Conservation (phyloP, 2,797 vertebrate genomes). For the Typhlichthys subterraneus region DNA sequence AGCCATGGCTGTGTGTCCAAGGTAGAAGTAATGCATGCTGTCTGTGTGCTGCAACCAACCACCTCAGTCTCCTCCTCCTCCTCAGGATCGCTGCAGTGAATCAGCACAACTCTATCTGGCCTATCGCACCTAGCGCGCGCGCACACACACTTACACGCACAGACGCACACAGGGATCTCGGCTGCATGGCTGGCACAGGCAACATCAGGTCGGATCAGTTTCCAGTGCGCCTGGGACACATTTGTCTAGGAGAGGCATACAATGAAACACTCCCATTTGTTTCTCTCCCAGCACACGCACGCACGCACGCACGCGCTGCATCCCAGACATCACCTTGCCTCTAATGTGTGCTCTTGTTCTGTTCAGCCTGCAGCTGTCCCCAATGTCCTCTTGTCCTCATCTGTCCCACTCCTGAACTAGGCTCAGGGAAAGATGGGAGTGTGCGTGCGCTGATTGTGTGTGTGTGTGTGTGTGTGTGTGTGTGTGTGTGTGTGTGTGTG, state of each 20-base stretch:
- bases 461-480: conserved; percentile 10
- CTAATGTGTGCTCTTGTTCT: background rate
- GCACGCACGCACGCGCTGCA: conserved; percentile 13
- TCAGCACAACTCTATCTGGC: conserved; percentile 62
- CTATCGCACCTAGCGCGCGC: conserved; percentile 21
- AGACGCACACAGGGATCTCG: conserved; percentile 22
- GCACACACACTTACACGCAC: conserved; percentile 13
- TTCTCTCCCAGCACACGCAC: background rate
- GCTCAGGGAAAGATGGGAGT: conserved; percentile 7
- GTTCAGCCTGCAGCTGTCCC: conserved; percentile 10
- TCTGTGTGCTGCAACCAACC: conserved; percentile 37
- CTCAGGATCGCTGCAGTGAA: conserved; percentile 68
- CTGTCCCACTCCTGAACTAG: conserved; percentile 16
- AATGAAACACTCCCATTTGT: background rate
- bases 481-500: conserved; percentile 1
- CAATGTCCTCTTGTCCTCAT: conserved; percentile 24
- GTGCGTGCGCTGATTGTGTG: conserved; percentile 2
- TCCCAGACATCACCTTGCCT: conserved; percentile 20
- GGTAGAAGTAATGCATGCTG: conserved; percentile 38
- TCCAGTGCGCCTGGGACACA: conserved; percentile 3
- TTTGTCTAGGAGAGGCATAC: background rate
- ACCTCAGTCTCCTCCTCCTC: conserved; percentile 43
- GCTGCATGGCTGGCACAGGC: conserved; percentile 21
- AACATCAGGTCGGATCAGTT: conserved; percentile 18
- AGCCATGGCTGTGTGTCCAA: conserved; percentile 2